These are phyloP conservation scores for Caenorhabditis plicata DNA, from an alignment of 2,888 invertebrate genomes.

Conservation along the genomic window DNA sequence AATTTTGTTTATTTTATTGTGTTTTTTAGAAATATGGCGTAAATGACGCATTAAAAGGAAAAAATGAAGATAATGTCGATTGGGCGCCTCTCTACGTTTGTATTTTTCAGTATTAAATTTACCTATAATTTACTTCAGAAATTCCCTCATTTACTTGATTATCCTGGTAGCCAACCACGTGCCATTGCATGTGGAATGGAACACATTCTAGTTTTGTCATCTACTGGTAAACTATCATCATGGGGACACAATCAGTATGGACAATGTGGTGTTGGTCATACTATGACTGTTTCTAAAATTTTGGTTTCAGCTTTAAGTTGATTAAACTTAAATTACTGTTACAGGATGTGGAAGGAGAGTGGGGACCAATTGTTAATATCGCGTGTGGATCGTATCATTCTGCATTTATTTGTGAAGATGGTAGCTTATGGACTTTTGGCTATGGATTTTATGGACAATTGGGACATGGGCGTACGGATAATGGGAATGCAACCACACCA, in stretches of 20 bases:
- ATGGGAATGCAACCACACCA: conserved; percentile 14
- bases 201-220: conserved; percentile 52
- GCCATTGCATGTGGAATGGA: conserved; percentile 56
- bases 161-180: conserved; percentile 33
- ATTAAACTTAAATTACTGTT: neutral
- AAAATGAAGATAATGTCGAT: conserved; percentile 2
- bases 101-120: neutral
- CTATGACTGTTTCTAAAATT: conserved; percentile 19
- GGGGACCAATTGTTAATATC: conserved; percentile 41
- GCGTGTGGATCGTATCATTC: conserved; percentile 60
- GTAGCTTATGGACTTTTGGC: conserved; percentile 54
- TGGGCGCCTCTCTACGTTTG: neutral
- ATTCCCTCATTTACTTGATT: conserved; percentile 4
- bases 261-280: conserved; percentile 60
- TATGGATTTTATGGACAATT: conserved; percentile 61
- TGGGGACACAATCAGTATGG: conserved; percentile 59
- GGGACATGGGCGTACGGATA: conserved; percentile 32
- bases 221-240: conserved; percentile 44
- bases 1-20: no score
- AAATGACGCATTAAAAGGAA: no score
- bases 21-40: no score
- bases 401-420: conserved; percentile 45
- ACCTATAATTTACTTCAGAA: neutral
- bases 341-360: conserved; percentile 48
- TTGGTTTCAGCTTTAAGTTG: conserved; percentile 9